Evolutionary conservation across 2,888 invertebrate species (phyloP).

Genomic region (Drosophila fungiperda): DNA sequence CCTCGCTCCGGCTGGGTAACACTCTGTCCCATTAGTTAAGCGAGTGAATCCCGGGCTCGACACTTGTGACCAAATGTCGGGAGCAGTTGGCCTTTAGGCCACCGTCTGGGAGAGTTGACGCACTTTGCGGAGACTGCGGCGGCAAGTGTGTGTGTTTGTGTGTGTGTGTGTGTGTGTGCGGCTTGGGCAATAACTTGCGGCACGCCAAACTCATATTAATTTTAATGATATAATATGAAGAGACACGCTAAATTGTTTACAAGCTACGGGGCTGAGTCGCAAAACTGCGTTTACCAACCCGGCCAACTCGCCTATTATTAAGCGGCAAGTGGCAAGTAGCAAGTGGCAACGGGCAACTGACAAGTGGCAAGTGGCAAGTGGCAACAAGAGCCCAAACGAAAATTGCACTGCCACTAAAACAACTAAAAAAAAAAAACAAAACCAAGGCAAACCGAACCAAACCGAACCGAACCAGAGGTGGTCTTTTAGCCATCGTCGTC

Average conservation of each 20-base stretch:
- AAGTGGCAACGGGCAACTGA: conserved; percentile 4
- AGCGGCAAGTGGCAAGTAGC: conserved; percentile 14
- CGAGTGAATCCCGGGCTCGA: conserved; percentile 27
- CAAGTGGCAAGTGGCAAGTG: conserved; percentile 20
- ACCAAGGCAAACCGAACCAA: background rate
- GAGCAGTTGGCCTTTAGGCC: conserved; percentile 29
- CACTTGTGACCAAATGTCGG: conserved; percentile 21
- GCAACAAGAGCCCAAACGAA: conserved; percentile 20
- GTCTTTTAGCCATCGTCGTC: conserved; percentile 3
- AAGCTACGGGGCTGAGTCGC: conserved; percentile 61
- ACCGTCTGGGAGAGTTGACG: conserved; percentile 35
- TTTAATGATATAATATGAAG: conserved; percentile 80
- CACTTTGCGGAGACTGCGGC: conserved; percentile 34
- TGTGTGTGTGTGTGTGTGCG: conserved; percentile 13
- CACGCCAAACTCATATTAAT: conserved; percentile 78
- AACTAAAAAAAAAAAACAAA: background rate
- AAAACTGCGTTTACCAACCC: conserved; percentile 46
- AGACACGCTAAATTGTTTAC: conserved; percentile 80
- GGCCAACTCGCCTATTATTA: conserved; percentile 22
- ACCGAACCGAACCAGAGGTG: conserved; percentile 1
- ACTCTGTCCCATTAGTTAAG: conserved; percentile 59
- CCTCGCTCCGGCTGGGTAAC: conserved; percentile 5
- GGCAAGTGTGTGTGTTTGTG: background rate
- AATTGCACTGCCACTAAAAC: conserved; percentile 9
- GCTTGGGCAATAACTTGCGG: conserved; percentile 60